These are phyloP conservation scores for Andrena flavipes DNA, from an alignment of 2,888 invertebrate genomes.

Conservation along the genomic window DNA sequence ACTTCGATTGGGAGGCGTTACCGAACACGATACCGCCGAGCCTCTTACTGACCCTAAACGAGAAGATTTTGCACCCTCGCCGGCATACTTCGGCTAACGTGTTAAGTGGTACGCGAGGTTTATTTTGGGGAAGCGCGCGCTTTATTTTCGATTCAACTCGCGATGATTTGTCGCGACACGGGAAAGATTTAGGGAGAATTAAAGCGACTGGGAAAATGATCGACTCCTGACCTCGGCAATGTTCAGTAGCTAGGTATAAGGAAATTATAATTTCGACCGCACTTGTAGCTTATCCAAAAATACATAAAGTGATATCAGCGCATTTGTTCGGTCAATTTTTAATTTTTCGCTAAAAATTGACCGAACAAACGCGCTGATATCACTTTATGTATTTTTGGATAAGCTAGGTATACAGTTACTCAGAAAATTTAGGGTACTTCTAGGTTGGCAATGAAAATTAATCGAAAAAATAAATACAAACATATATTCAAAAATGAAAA, in stretches of 20 bases:
- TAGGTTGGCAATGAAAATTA: no score
- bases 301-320: no score
- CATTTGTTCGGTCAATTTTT: no score
- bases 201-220: neutral
- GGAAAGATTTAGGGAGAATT: slow-evolving; percentile 41
- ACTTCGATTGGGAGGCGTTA: slow-evolving; percentile 64
- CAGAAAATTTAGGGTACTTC: no score
- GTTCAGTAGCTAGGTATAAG: neutral
- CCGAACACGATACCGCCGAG: slow-evolving; percentile 66
- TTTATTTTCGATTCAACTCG: slow-evolving; percentile 38
- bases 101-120: slow-evolving; percentile 65
- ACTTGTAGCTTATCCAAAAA: no score
- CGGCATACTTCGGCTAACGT: slow-evolving; percentile 59
- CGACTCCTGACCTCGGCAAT: neutral
- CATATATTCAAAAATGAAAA: no score
- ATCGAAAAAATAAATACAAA: no score
- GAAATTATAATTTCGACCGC: no score
- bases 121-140: neutral
- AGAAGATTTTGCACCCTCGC: slow-evolving; percentile 59
- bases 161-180: slow-evolving; percentile 4
- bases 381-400: no score
- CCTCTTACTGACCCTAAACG: slow-evolving; percentile 56
- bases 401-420: no score
- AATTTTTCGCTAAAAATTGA: no score
- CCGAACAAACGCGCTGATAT: no score